phyloP scores from a whole-genome alignment of 35 echinoderm and acorn worm genomes.

The Lytechinus variegatus region DNA sequence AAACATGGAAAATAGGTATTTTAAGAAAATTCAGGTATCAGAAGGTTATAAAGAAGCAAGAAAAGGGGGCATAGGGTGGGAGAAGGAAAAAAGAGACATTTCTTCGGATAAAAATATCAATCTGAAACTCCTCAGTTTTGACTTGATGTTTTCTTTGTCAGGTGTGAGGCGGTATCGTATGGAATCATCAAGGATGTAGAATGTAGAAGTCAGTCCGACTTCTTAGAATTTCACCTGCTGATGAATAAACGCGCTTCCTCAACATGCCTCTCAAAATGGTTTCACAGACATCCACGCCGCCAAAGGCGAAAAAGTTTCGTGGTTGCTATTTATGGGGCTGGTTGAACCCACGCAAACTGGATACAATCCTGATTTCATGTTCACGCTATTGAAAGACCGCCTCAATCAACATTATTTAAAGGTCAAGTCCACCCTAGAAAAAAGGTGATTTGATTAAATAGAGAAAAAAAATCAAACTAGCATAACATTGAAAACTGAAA shows the following conservation, averaged over 20 bases:
- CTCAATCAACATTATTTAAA: too few species aligned
- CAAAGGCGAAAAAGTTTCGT: neutral
- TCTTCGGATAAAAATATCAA: neutral
- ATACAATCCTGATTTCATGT: too few species aligned
- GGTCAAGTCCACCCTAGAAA: too few species aligned
- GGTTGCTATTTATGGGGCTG: too few species aligned
- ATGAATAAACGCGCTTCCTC: neutral
- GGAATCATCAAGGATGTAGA: neutral
- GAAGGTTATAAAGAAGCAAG: neutral
- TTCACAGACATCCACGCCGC: neutral
- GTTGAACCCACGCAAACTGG: too few species aligned
- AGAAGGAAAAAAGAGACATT: neutral
- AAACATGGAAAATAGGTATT: neutral
- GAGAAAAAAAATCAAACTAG: too few species aligned
- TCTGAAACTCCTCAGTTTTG: neutral
- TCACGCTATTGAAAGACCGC: too few species aligned
- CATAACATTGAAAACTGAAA: too few species aligned
- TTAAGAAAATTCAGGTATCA: neutral
- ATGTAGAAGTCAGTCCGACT: neutral
- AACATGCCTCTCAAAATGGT: neutral
- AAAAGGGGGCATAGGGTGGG: neutral
- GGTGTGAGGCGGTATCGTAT: neutral
- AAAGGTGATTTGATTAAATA: too few species aligned
- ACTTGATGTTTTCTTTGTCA: conserved; percentile 7
- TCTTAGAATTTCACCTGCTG: neutral